Percentiles rank a stretch among this genome's conserved stretches.
These are phyloP conservation scores for Pteronotus mesoamericanus DNA, from an alignment of 2,797 vertebrate species.

Conservation along the genomic window DNA sequence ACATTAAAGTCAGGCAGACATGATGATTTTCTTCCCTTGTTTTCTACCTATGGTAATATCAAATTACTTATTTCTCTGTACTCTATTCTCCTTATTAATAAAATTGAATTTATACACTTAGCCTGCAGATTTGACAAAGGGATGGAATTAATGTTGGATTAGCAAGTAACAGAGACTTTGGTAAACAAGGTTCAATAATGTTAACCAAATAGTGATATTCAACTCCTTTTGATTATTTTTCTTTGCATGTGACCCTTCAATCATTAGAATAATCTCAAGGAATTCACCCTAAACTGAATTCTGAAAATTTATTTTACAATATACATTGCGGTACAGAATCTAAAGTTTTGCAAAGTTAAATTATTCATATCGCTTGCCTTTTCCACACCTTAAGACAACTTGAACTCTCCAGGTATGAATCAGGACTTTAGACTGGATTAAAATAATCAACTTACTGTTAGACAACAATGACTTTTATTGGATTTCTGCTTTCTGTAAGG, in stretches of 20 bases:
- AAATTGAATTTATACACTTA: background rate
- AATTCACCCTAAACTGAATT: background rate
- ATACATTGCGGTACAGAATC: background rate
- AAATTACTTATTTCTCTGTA: background rate
- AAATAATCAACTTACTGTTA: background rate
- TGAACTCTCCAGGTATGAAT: background rate
- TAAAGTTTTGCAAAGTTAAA: background rate
- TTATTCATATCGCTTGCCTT: background rate
- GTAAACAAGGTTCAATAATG: background rate
- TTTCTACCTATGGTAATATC: background rate
- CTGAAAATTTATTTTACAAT: background rate
- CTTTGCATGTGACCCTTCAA: background rate
- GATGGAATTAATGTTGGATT: background rate
- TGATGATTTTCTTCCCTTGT: background rate
- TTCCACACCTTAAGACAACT: background rate
- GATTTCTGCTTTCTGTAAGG: background rate
- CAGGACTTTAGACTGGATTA: background rate
- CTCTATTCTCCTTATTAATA: background rate
- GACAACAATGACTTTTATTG: background rate
- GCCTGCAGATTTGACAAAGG: background rate
- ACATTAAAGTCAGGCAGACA: background rate
- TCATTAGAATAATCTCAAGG: background rate
- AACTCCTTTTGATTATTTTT: background rate
- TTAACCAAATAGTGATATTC: background rate
- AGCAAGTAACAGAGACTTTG: background rate